Evolutionary conservation across 1,140 invertebrate genomes (phyloP).

Genomic region (Planococcus citri): DNA sequence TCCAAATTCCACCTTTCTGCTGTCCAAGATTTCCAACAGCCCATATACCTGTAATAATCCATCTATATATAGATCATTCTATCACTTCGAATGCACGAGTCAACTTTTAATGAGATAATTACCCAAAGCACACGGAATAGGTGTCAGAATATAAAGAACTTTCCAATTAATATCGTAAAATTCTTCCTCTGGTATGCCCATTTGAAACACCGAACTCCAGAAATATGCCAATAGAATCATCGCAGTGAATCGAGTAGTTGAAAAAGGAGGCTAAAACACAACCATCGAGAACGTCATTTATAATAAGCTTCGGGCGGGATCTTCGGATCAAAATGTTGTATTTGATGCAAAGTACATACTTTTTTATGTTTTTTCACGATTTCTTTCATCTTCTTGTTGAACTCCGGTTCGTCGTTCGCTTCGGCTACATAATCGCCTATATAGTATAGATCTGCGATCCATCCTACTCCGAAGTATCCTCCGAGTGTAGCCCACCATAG

Average conservation of each 20-base stretch:
- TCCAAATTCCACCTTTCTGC: constrained; percentile 53
- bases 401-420: constrained; percentile 64
- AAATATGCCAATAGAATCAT: constrained; percentile 64
- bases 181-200: constrained; percentile 64
- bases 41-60: constrained; percentile 58
- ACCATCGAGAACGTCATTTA: too few species aligned
- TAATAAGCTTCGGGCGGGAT: background rate
- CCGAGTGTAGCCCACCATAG: constrained; percentile 75
- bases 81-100: too few species aligned
- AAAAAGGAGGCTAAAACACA: constrained; percentile 56
- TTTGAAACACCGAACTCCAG: constrained; percentile 58
- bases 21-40: constrained; percentile 78
- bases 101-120: too few species aligned
- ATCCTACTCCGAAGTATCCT: constrained; percentile 73
- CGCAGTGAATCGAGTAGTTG: constrained; percentile 58
- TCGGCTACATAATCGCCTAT: constrained; percentile 79
- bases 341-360: too few species aligned
- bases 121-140: constrained; percentile 62
- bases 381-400: constrained; percentile 48
- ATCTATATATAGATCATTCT: too few species aligned
- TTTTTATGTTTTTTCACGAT: constrained; percentile 49
- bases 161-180: constrained; percentile 53
- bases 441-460: constrained; percentile 70
- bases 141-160: constrained; percentile 55
- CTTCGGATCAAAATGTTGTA: background rate